Base-by-base conservation (phyloP, 1,140 invertebrate genomes). In the Hesperophylax magnus region DNA sequence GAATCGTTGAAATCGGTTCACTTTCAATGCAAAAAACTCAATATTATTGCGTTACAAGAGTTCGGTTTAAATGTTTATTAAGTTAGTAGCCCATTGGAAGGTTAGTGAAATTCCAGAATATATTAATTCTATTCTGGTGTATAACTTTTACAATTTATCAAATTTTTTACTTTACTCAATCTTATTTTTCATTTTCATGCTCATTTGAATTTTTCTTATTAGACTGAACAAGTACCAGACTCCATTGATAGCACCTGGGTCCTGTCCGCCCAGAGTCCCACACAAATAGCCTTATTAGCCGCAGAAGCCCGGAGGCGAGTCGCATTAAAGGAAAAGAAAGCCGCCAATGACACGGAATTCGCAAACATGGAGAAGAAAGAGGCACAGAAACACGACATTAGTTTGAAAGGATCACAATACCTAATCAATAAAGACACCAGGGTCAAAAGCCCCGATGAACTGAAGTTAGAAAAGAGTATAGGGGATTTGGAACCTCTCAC, bases 191-290 rank as follows among this genome's bases (percentile, higher is more conserved):
- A 1, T 22, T 22, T 6, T 18, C 9, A 61, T 61, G 11, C 24
- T 61, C 1, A n/a, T 18, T 18, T 58, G n/a, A 22, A 3, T 61
- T 22, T 61, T 61, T 61, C 9, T 18, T 75, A 56, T 92, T 90
- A 92, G 87, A 93, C 94, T 60, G 89, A 91, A 85, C 91, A 95
- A 82, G 88, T 97, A 27, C 90, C 93, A 84, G 94, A 96, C 85
- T 92, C 95, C 5, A 86, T 95, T 9, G 97, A 99, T 81, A 93
- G 97, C 85, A 98, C 97, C 0, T 99, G 97, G 97, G 96, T 99
- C 82, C 94, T 98, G 0, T 97, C 95, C 87, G 95, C 94, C 0
- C 97, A 98, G 86, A 96, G 96, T 89, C 91, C 92, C 34, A 88
- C 88, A 7, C 98, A 99, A 87, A 90, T 92, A 79, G 86, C 93